Evolutionary conservation across 2,888 invertebrate genomes (phyloP), one percentile per base, ranked within the genome.

Genomic region (Arge pagana): DNA sequence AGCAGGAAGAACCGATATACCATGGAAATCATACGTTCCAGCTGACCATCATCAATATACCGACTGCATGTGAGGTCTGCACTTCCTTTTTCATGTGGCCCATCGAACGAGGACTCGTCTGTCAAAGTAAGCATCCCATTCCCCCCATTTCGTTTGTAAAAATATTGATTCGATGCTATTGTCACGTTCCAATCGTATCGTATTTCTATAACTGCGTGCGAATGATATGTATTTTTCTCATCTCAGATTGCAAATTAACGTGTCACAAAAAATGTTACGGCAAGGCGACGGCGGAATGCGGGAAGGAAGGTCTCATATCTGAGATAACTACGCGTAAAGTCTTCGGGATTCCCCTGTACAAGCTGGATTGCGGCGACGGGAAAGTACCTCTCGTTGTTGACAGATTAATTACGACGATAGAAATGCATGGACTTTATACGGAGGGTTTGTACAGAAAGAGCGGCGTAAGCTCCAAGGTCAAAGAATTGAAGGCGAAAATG

Each of bases 51-150:
- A 93, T 96, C 66, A 96, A 94, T 79, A 96, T 96, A 68, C 94
- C 95, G 10, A 96, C 96, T 3, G 95, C 92, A 64, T 97, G 96
- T 78, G 96, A 97, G 79, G 89, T 94, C 57, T 96, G 96, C 79
- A 90, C 88, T 68, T 89, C 90, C 2, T 91, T 93, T 79, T 91
- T 96, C 77, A 91, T 96, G 86, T 96, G 96, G 96, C 93, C 96
- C 52, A 89, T 95, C 56, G 96, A 96, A 76, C 83, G 93, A 51
- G 92, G 93, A 42, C 85, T 93, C 58, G 88, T 86, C 49, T 86
- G 86, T 69, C 82, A 83, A 76, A 82, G 84, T 85, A 73, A 78
- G 79, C 75, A 26, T 10, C 21, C 16, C 18, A 24, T 39, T 50
- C 10, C 35, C 8, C 10, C 15, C 26, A 36, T 28, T 28, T 18